phyloP scores from a whole-genome alignment of 2,113 vertebrate genomes.

The Dromas ardeola region DNA sequence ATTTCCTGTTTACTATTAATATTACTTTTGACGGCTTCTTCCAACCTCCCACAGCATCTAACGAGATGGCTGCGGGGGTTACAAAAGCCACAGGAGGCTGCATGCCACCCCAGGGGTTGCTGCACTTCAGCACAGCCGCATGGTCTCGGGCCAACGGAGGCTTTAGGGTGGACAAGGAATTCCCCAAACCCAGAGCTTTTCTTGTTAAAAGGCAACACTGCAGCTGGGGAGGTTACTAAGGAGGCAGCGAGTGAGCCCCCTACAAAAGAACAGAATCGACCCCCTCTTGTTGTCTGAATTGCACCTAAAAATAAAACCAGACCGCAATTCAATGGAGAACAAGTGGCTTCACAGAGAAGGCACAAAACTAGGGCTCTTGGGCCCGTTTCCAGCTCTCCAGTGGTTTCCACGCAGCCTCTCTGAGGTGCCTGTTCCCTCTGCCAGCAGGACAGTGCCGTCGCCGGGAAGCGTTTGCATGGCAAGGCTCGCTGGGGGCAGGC shows the following conservation, averaged over 20 bases:
- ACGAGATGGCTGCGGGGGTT: background rate
- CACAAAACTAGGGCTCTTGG: background rate
- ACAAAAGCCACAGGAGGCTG: background rate
- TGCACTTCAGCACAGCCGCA: background rate
- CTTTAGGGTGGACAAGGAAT: background rate
- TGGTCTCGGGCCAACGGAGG: background rate
- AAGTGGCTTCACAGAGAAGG: background rate
- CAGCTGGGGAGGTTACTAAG: background rate
- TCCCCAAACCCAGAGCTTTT: background rate
- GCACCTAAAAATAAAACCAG: background rate
- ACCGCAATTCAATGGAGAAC: fast-evolving
- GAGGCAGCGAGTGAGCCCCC: background rate
- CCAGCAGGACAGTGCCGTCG: background rate
- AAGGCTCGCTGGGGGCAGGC: background rate
- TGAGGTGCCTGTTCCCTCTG: fast-evolving
- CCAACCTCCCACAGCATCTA: background rate
- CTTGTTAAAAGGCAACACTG: background rate
- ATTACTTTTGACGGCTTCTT: background rate
- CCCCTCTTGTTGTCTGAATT: background rate
- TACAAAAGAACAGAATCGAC: background rate
- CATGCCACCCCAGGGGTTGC: background rate
- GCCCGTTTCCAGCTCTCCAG: background rate
- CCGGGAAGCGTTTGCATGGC: background rate
- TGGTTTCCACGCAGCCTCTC: background rate
- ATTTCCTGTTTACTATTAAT: background rate